phyloP scores from a whole-genome alignment of 1,140 invertebrate genomes.

The Planococcus citri region DNA sequence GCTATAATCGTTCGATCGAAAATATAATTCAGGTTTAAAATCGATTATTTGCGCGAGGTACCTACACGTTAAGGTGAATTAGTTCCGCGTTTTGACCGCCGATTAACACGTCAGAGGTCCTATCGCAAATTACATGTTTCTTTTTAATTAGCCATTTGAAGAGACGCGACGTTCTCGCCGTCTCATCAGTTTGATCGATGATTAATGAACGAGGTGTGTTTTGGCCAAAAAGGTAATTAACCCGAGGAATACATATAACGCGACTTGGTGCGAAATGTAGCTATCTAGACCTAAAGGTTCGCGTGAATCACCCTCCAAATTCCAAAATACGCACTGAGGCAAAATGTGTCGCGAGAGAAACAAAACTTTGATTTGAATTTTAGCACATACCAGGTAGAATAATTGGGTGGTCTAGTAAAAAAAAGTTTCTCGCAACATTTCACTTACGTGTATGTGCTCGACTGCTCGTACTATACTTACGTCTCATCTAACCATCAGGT shows the following conservation, averaged over 20 bases:
- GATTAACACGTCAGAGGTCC: neutral
- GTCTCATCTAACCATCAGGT: too few species aligned
- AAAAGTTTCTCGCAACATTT: neutral
- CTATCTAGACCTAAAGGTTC: too few species aligned
- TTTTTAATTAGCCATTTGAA: neutral
- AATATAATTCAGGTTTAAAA: neutral
- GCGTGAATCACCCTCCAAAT: too few species aligned
- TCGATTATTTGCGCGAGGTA: neutral
- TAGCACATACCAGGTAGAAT: too few species aligned
- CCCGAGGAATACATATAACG: too few species aligned
- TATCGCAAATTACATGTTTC: neutral
- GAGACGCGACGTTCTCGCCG: neutral
- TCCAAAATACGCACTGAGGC: too few species aligned
- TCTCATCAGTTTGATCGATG: neutral
- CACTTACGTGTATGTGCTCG: too few species aligned
- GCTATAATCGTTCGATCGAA: neutral
- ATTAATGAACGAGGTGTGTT: neutral
- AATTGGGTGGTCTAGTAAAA: neutral
- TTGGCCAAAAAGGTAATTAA: too few species aligned
- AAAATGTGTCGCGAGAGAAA: too few species aligned
- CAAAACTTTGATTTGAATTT: too few species aligned
- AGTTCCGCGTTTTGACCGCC: neutral
- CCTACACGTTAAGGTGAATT: neutral
- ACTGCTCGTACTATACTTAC: too few species aligned
- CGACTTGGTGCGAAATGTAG: too few species aligned